Evolutionary conservation across 2,888 invertebrate genomes (phyloP).

Genomic region (Boloria euphrosyne): DNA sequence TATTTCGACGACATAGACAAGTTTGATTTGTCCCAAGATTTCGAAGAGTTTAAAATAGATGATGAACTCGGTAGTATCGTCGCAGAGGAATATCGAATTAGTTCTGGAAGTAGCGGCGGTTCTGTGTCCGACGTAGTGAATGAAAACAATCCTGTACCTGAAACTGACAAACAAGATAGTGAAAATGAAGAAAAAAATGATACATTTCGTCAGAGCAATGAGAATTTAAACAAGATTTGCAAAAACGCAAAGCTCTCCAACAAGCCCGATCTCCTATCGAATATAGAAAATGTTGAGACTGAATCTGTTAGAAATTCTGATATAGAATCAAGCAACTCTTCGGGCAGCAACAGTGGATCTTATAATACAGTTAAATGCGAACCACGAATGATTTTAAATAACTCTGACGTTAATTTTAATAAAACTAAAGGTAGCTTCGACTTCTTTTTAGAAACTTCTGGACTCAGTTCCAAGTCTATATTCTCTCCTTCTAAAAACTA

Average conservation of each 20-base stretch:
- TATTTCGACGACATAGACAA: slow-evolving; percentile 81
- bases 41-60: slow-evolving; percentile 90
- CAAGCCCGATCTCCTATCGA: slow-evolving; percentile 79
- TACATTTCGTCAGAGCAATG: slow-evolving; percentile 62
- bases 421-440: slow-evolving; percentile 84
- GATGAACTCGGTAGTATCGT: slow-evolving; percentile 84
- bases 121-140: slow-evolving; percentile 72
- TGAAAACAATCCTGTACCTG: slow-evolving; percentile 70
- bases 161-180: slow-evolving; percentile 58
- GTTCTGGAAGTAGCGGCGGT: slow-evolving; percentile 77
- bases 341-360: slow-evolving; percentile 77
- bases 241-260: slow-evolving; percentile 78
- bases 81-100: slow-evolving; percentile 79
- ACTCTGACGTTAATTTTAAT: slow-evolving; percentile 57
- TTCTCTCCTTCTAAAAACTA: slow-evolving; percentile 77
- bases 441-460: slow-evolving; percentile 89
- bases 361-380: slow-evolving; percentile 76
- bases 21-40: slow-evolving; percentile 88
- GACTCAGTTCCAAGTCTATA: slow-evolving; percentile 90
- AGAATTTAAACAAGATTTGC: slow-evolving; percentile 53
- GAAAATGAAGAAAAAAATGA: slow-evolving; percentile 56
- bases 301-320: slow-evolving; percentile 86
- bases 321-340: slow-evolving; percentile 84
- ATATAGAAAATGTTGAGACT: slow-evolving; percentile 82
- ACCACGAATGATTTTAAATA: slow-evolving; percentile 66